Evolutionary conservation across 2,888 invertebrate genomes (phyloP).

Genomic region (Cephus rjabovi): DNA sequence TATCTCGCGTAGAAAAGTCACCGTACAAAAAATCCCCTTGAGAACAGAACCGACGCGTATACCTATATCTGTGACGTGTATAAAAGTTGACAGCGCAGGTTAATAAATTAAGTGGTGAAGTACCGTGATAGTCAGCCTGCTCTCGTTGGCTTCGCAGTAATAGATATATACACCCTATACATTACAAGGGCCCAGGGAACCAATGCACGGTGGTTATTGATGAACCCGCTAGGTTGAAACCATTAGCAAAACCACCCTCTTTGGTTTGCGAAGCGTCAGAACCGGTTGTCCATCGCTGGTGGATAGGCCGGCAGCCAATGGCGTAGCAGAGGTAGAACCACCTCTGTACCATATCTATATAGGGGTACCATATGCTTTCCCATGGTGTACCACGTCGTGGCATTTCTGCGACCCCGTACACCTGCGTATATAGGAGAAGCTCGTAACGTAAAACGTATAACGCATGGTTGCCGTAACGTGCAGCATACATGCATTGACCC

Average conservation of each 20-base stretch:
- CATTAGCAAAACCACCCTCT: slow-evolving; percentile 10
- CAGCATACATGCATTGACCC: slow-evolving; percentile 14
- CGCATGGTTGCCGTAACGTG: slow-evolving; percentile 15
- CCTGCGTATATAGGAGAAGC: not conserved
- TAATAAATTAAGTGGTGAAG: slow-evolving; percentile 32
- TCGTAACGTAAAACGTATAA: slow-evolving; percentile 11
- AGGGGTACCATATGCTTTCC: not conserved
- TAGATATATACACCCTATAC: not conserved
- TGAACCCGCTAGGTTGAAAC: slow-evolving; percentile 19
- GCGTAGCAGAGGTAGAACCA: not conserved
- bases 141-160: slow-evolving; percentile 17
- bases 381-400: not conserved
- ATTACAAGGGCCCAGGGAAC: not conserved
- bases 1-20: not conserved
- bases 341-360: not conserved
- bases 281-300: not conserved
- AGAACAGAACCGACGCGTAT: not conserved
- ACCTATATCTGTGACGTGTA: not conserved
- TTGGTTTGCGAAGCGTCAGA: slow-evolving; percentile 6
- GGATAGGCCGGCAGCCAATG: not conserved
- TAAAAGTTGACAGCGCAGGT: slow-evolving; percentile 25
- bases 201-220: slow-evolving; percentile 29
- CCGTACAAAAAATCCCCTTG: not conserved
- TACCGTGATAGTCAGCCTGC: slow-evolving; percentile 18
- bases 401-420: not conserved